Conservation (phyloP, 2,113 vertebrate genomes). For the Laticauda colubrina region DNA sequence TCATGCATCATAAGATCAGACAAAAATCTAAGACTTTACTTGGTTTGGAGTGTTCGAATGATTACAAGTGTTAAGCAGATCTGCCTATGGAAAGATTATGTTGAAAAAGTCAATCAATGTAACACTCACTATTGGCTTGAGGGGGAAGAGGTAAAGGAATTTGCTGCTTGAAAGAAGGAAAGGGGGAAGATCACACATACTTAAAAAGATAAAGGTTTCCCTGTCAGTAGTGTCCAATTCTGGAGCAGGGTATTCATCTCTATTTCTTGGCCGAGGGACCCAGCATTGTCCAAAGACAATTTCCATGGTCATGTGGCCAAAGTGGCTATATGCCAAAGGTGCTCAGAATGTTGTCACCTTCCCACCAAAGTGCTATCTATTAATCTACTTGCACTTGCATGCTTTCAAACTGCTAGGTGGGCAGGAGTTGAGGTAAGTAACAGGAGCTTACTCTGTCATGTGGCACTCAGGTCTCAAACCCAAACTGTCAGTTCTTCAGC, state of each 20-base stretch:
- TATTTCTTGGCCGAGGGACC: neutral
- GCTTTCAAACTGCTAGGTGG: neutral
- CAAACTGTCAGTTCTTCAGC: neutral
- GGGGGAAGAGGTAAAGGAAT: neutral
- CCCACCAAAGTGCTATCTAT: neutral
- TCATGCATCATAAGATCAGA: slow-evolving; percentile 41
- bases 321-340: neutral
- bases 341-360: neutral
- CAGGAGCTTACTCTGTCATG: neutral
- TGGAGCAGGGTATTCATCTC: neutral
- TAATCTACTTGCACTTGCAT: neutral
- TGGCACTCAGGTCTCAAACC: neutral
- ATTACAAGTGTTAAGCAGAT: slow-evolving; percentile 64
- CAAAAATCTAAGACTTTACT: slow-evolving; percentile 65
- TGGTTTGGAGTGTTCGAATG: slow-evolving; percentile 56
- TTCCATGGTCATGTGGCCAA: neutral
- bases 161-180: neutral
- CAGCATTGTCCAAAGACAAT: neutral
- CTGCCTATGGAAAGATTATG: slow-evolving; percentile 24
- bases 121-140: neutral
- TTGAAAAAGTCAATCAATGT: slow-evolving; percentile 36
- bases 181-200: slow-evolving; percentile 24
- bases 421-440: neutral
- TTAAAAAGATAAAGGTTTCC: neutral
- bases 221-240: neutral